phyloP scores from a whole-genome alignment of 2,797 vertebrate species.

The Anguilla marmorata region DNA sequence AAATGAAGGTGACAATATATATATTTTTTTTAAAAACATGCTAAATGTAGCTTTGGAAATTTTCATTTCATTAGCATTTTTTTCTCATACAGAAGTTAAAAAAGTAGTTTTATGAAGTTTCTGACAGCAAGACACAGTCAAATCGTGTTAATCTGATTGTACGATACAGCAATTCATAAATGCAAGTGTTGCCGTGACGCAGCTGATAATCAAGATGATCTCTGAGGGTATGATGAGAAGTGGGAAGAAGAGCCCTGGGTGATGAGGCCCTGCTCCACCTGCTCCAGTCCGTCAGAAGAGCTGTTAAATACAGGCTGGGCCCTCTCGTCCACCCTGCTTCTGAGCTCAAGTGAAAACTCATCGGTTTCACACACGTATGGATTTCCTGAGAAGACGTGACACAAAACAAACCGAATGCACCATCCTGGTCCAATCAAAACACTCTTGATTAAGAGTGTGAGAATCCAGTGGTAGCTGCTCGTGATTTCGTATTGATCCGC shows the following conservation, averaged over 20 bases:
- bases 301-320: too few relatives aligned
- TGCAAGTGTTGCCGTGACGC: background rate
- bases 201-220: background rate
- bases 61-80: background rate
- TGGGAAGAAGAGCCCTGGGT: too few relatives aligned
- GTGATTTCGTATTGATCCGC: background rate
- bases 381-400: background rate
- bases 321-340: background rate
- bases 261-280: background rate
- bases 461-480: background rate
- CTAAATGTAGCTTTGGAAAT: background rate
- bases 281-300: background rate
- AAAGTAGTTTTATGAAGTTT: background rate
- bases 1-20: background rate
- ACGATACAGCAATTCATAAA: background rate
- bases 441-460: slow-evolving; percentile 17
- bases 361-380: background rate
- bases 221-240: background rate
- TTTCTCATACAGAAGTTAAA: background rate
- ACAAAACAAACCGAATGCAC: background rate
- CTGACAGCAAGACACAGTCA: background rate
- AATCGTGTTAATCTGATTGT: background rate
- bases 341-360: slow-evolving; percentile 12
- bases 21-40: too few relatives aligned
- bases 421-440: background rate